Percentiles rank a stretch among this genome's conserved stretches.
phyloP scores from a whole-genome alignment of 2,888 invertebrate genomes.

The Spilosoma lubricipeda region DNA sequence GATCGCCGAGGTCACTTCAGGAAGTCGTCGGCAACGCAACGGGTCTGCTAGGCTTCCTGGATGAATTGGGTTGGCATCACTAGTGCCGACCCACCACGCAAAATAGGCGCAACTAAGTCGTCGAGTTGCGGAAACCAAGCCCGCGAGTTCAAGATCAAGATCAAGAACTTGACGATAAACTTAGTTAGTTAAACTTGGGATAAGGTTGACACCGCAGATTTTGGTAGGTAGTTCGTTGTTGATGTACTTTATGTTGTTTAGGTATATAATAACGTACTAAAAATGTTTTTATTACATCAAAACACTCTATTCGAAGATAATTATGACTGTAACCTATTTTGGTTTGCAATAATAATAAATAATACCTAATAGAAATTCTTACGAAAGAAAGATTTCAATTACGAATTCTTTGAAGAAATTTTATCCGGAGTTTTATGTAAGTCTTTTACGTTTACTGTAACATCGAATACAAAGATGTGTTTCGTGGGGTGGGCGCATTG shows the following conservation, averaged over 20 bases:
- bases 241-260: neutral
- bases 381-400: no score
- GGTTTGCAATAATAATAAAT: neutral
- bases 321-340: neutral
- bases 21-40: no score
- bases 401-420: no score
- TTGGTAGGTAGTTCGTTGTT: neutral
- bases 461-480: conserved; percentile 31
- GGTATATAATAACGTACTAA: neutral
- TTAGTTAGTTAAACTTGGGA: neutral
- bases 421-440: neutral
- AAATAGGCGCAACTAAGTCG: no score
- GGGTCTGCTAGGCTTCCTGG: no score
- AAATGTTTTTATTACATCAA: neutral
- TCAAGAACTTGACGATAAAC: conserved; percentile 9
- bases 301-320: neutral
- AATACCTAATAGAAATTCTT: no score
- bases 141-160: no score
- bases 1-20: no score
- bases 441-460: conserved; percentile 26
- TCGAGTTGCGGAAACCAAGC: no score
- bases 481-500: conserved; percentile 37
- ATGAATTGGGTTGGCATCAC: no score
- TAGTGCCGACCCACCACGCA: no score
- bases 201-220: neutral